Evolutionary conservation across 1,140 invertebrate genomes (phyloP).

Genomic region (Drosophila sucinea): DNA sequence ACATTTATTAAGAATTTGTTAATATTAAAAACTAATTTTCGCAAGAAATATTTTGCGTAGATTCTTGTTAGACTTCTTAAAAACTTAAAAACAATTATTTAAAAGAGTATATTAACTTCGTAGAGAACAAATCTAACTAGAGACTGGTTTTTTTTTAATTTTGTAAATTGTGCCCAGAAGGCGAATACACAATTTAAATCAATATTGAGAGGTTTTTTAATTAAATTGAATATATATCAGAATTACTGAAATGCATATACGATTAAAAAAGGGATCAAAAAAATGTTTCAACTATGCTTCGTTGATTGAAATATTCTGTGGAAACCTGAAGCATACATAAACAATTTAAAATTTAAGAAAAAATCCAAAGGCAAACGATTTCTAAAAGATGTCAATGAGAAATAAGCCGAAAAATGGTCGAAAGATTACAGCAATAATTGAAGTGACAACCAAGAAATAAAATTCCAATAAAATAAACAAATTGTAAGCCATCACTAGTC

Average conservation of each 20-base stretch:
- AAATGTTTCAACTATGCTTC: background rate
- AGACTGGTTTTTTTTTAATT: no score
- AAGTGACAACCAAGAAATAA: background rate
- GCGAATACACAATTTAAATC: background rate
- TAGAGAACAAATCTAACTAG: no score
- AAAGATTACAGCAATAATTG: background rate
- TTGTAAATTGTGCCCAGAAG: background rate
- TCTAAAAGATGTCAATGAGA: background rate
- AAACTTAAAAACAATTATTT: no score
- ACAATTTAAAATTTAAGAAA: background rate
- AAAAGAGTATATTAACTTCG: no score
- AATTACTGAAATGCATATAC: background rate
- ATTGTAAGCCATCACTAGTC: background rate
- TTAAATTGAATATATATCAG: background rate
- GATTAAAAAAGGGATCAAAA: background rate
- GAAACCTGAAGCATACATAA: no score
- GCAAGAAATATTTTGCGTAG: no score
- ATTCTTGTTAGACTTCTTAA: no score
- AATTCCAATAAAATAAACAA: background rate
- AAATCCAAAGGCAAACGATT: background rate
- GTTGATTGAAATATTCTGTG: background rate
- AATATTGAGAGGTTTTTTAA: background rate
- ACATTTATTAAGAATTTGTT: no score
- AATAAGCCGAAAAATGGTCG: background rate
- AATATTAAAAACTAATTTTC: no score